These are phyloP conservation scores for Eufriesea mexicana DNA, from an alignment of 1,140 invertebrate genomes.

Conservation along the genomic window DNA sequence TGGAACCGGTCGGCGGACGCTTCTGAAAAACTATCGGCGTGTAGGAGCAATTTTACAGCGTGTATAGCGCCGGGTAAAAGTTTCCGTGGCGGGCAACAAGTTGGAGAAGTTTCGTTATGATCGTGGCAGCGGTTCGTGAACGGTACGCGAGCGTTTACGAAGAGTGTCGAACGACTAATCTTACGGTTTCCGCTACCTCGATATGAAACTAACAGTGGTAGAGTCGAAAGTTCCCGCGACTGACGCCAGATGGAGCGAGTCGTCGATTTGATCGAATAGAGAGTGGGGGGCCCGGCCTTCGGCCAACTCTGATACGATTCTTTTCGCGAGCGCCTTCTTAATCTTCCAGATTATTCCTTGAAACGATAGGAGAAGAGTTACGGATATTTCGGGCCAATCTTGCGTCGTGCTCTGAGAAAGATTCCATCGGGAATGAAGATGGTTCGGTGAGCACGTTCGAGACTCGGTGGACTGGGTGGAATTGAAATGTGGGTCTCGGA, in stretches of 20 bases:
- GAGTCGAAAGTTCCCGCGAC: slow-evolving; percentile 9
- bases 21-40: slow-evolving; percentile 60
- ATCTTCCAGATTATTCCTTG: background rate
- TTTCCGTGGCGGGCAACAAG: slow-evolving; percentile 65
- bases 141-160: slow-evolving; percentile 43
- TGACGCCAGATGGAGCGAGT: background rate
- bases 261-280: slow-evolving; percentile 9
- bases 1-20: slow-evolving; percentile 40
- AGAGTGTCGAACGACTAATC: slow-evolving; percentile 64
- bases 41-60: slow-evolving; percentile 56
- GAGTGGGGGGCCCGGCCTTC: background rate
- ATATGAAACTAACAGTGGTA: slow-evolving; percentile 38
- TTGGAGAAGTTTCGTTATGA: slow-evolving; percentile 62
- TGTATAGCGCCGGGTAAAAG: slow-evolving; percentile 46
- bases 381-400: background rate
- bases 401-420: background rate
- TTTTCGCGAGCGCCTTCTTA: background rate
- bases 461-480: background rate
- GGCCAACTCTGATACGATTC: background rate
- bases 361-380: background rate
- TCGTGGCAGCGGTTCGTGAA: slow-evolving; percentile 24
- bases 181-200: slow-evolving; percentile 37
- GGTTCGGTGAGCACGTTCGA: background rate
- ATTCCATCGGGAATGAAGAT: background rate
- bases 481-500: background rate